Conservation (phyloP, 2,797 vertebrate genomes). For the Lutjanus argentimaculatus region DNA sequence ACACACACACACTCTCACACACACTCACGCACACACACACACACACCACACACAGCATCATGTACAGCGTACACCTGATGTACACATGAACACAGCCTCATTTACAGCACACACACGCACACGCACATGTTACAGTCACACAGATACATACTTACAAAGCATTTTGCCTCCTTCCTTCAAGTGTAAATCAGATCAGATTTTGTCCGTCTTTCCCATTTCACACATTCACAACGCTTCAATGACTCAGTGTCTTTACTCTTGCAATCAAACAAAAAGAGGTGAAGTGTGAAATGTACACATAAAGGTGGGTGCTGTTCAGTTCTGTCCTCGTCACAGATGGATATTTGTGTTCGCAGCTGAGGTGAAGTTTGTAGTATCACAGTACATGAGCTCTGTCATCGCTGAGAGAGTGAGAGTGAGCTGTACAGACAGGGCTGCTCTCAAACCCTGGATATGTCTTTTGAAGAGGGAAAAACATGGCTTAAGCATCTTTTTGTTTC, state of each 20-base stretch:
- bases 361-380: slow-evolving; percentile 41
- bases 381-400: slow-evolving; percentile 41
- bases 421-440: slow-evolving; percentile 44
- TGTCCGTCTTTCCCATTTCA: slow-evolving; percentile 64
- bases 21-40: slow-evolving; percentile 24
- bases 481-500: slow-evolving; percentile 12
- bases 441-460: slow-evolving; percentile 50
- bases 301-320: slow-evolving; percentile 51
- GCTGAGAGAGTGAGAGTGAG: slow-evolving; percentile 42
- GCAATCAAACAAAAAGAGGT: slow-evolving; percentile 66
- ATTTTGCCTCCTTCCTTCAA: slow-evolving; percentile 69
- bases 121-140: slow-evolving; percentile 51
- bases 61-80: slow-evolving; percentile 5
- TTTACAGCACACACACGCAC: slow-evolving; percentile 47
- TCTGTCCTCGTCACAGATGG: slow-evolving; percentile 44
- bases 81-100: slow-evolving; percentile 32
- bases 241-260: slow-evolving; percentile 71
- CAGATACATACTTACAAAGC: slow-evolving; percentile 60
- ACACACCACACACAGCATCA: slow-evolving; percentile 9
- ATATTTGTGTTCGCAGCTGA: slow-evolving; percentile 60
- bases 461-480: slow-evolving; percentile 38
- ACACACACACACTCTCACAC: slow-evolving; percentile 9
- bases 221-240: slow-evolving; percentile 75
- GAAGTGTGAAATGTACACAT: slow-evolving; percentile 73
- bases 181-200: slow-evolving; percentile 72